Conservation (phyloP, 2,113 vertebrate species). For the Cranoglanis bouderius region DNA sequence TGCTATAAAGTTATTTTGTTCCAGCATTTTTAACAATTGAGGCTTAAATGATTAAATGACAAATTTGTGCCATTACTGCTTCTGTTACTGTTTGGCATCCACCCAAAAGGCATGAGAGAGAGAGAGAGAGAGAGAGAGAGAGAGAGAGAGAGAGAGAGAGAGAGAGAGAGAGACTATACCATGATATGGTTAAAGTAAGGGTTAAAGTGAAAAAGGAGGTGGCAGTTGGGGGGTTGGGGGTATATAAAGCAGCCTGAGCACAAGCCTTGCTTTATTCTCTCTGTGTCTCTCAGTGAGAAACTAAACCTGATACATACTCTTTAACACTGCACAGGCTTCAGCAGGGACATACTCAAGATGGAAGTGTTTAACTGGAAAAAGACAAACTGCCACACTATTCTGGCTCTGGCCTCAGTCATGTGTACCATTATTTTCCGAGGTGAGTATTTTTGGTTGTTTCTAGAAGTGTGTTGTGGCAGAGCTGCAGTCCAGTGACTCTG, state of each 20-base stretch:
- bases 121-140: background rate
- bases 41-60: background rate
- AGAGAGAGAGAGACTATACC: background rate
- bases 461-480: background rate
- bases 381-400: constrained; percentile 20
- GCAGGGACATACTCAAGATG: constrained; percentile 38
- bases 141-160: background rate
- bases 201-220: constrained; percentile 33
- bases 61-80: background rate
- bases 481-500: background rate
- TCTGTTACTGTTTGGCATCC: background rate
- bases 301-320: constrained; percentile 22
- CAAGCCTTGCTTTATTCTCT: constrained; percentile 45
- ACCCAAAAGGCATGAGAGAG: background rate
- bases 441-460: constrained; percentile 35
- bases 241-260: constrained; percentile 35
- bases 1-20: background rate
- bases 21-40: background rate
- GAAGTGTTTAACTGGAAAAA: constrained; percentile 25
- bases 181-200: constrained; percentile 15
- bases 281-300: constrained; percentile 33
- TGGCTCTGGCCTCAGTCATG: constrained; percentile 6
- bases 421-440: constrained; percentile 37
- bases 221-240: constrained; percentile 37
- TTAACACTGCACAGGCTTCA: background rate